A percentile compares a stretch with the other conserved stretches of the same genome.
These are phyloP conservation scores for Sphecodes monilicornis DNA, from an alignment of 2,888 invertebrate genomes.

Conservation along the genomic window DNA sequence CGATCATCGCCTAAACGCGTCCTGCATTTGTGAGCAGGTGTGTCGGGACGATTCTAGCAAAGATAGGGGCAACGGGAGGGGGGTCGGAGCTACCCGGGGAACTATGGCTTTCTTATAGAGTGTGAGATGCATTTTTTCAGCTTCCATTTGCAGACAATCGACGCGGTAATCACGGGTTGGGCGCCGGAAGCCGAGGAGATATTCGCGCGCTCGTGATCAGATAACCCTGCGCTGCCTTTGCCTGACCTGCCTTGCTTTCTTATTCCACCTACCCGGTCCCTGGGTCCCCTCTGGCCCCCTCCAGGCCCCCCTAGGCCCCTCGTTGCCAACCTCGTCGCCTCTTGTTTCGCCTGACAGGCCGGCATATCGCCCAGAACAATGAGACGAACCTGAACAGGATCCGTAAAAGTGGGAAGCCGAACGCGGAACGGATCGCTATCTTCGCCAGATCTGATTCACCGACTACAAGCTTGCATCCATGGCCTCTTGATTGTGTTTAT, in stretches of 20 bases:
- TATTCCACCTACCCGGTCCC: slow-evolving; percentile 46
- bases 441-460: slow-evolving; percentile 40
- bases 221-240: slow-evolving; percentile 72
- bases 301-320: neutral
- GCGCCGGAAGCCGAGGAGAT: slow-evolving; percentile 81
- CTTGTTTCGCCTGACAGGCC: slow-evolving; percentile 51
- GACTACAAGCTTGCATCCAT: slow-evolving; percentile 33
- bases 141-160: slow-evolving; percentile 80
- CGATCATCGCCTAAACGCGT: slow-evolving; percentile 17
- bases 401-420: slow-evolving; percentile 44
- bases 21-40: slow-evolving; percentile 45
- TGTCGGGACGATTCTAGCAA: slow-evolving; percentile 36
- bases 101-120: slow-evolving; percentile 68
- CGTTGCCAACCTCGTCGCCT: slow-evolving; percentile 48
- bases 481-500: slow-evolving; percentile 43
- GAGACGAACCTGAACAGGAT: slow-evolving; percentile 59
- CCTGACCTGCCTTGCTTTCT: slow-evolving; percentile 72
- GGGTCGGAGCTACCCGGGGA: slow-evolving; percentile 20
- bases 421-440: slow-evolving; percentile 57
- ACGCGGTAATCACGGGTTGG: slow-evolving; percentile 79
- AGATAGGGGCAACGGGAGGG: slow-evolving; percentile 33
- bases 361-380: slow-evolving; percentile 63
- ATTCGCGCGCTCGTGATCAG: slow-evolving; percentile 81
- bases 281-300: neutral
- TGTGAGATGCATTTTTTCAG: slow-evolving; percentile 79